Evolutionary conservation across 2,797 vertebrate species (phyloP).

Genomic region (Rhincodon typus): DNA sequence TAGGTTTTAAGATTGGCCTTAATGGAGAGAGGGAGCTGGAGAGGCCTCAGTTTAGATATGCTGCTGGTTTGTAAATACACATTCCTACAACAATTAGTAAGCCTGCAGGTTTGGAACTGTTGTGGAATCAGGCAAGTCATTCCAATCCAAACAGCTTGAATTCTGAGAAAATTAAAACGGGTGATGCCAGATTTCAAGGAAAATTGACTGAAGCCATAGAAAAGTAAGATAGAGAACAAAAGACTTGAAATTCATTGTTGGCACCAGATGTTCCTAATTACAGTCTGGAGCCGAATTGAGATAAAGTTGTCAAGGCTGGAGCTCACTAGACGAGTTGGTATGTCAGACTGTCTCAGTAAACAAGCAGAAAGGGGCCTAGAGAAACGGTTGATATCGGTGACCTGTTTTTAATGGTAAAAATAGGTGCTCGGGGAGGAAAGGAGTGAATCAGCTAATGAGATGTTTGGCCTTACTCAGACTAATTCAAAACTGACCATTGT

Average conservation of each 20-base stretch:
- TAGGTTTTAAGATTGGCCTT: background rate
- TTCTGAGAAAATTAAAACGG: background rate
- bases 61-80: background rate
- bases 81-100: background rate
- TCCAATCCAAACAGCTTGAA: background rate
- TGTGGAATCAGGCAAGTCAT: no score
- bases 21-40: background rate
- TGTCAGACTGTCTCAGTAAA: background rate
- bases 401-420: background rate
- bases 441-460: background rate
- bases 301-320: background rate
- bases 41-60: no score
- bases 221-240: background rate
- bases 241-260: background rate
- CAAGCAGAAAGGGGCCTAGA: background rate
- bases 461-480: background rate
- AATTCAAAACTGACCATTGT: background rate
- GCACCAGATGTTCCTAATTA: constrained; percentile 14
- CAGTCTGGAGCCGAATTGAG: background rate
- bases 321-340: background rate
- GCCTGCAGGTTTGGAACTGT: background rate
- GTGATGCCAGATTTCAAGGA: background rate
- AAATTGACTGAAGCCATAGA: background rate
- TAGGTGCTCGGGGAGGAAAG: background rate
- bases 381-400: background rate